Conservation (phyloP, 1,140 invertebrate species). For the Papilio glaucus region DNA sequence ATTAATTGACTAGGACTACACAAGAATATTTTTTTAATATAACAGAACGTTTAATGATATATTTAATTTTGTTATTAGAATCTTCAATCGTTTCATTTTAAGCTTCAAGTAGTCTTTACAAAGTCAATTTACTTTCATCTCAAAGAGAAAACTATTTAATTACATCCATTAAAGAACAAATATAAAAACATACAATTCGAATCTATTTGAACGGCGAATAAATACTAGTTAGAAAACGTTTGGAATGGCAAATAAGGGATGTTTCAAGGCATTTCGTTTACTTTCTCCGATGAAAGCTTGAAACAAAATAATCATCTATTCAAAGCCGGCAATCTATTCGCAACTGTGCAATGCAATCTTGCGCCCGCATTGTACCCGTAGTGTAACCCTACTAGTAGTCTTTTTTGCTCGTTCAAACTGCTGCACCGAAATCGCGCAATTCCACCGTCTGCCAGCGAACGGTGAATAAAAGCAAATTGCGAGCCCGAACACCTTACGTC, state of each 20-base stretch:
- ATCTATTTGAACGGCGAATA: neutral
- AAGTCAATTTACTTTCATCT: conserved; percentile 11
- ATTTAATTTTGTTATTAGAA: neutral
- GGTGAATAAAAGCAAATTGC: conserved; percentile 65
- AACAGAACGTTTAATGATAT: neutral
- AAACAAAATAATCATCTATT: conserved; percentile 31
- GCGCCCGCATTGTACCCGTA: conserved; percentile 42
- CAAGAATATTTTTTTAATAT: neutral
- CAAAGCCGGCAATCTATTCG: conserved; percentile 31
- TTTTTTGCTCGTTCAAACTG: conserved; percentile 51
- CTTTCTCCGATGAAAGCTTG: conserved; percentile 5
- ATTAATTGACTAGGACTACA: too few species aligned
- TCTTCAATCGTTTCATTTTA: neutral
- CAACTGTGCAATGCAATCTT: conserved; percentile 49
- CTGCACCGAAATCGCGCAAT: conserved; percentile 50
- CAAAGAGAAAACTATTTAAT: conserved; percentile 29
- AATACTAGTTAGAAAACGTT: conserved; percentile 22
- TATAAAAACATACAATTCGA: neutral
- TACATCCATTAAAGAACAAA: conserved; percentile 28
- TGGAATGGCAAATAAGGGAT: conserved; percentile 2
- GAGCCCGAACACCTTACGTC: conserved; percentile 49
- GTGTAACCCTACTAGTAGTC: conserved; percentile 31
- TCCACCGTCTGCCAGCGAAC: conserved; percentile 54
- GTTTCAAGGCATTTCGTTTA: conserved; percentile 27
- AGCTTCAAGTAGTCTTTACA: neutral